These are phyloP conservation scores for Erythrocercus mccallii DNA, from an alignment of 2,113 vertebrate genomes.

Conservation along the genomic window DNA sequence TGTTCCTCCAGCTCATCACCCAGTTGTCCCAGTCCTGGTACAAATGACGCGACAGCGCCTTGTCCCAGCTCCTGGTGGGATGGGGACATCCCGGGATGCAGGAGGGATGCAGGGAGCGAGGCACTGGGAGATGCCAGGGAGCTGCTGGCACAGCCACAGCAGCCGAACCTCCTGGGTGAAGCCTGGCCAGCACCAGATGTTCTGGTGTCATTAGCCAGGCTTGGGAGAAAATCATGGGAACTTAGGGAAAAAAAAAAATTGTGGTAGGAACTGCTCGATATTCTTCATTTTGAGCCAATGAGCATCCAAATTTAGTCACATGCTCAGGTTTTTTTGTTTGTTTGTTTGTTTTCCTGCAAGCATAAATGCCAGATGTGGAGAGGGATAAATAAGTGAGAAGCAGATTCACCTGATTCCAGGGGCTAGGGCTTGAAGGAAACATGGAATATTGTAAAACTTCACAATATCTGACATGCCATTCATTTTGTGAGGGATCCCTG, in stretches of 20 bases:
- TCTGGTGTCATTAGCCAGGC: not conserved
- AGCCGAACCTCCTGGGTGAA: not conserved
- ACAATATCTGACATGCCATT: not conserved
- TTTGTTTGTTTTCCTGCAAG: not conserved
- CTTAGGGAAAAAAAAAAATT: not conserved
- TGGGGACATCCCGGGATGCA: rapidly evolving
- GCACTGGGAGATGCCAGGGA: not conserved
- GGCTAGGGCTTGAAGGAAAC: not conserved
- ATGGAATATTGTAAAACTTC: rapidly evolving
- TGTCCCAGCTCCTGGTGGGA: not conserved
- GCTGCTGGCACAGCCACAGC: not conserved
- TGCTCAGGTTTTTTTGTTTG: not conserved
- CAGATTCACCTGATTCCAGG: not conserved
- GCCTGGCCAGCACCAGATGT: not conserved
- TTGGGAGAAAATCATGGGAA: not conserved
- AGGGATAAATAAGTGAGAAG: not conserved
- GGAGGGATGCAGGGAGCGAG: not conserved
- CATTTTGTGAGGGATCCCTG: not conserved
- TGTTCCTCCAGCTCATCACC: not conserved
- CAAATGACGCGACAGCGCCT: rapidly evolving
- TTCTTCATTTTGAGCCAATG: not conserved
- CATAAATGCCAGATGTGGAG: not conserved
- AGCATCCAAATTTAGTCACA: not conserved
- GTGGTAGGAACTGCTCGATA: not conserved
- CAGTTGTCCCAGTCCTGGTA: not conserved